Conservation (phyloP, 2,888 invertebrate species). For the Laspeyria flexula region DNA sequence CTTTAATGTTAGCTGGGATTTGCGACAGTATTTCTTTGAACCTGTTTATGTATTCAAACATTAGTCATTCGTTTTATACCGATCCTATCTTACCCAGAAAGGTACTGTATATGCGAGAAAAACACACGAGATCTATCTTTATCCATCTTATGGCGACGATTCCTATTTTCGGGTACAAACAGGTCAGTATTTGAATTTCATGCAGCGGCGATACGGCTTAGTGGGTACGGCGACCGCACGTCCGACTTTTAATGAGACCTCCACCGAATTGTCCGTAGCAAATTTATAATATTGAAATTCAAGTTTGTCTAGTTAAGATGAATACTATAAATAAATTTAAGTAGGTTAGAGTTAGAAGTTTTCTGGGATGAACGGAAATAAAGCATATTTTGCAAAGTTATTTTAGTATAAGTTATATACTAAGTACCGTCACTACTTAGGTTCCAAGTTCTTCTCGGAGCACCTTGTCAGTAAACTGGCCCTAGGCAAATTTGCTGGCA, state of each 20-base stretch:
- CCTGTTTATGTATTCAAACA: not conserved
- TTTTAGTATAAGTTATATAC: too few species aligned
- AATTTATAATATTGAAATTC: conserved; percentile 16
- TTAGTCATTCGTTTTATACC: not conserved
- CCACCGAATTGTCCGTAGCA: conserved; percentile 16
- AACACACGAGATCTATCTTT: conserved; percentile 13
- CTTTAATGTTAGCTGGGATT: too few species aligned
- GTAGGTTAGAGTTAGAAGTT: too few species aligned
- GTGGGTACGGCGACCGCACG: conserved; percentile 29
- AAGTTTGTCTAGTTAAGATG: not conserved
- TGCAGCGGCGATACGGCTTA: conserved; percentile 29
- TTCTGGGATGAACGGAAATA: too few species aligned
- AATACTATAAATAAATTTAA: too few species aligned
- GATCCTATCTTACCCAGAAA: conserved; percentile 3
- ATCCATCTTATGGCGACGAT: conserved; percentile 27
- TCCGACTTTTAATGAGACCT: conserved; percentile 37
- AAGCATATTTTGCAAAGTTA: too few species aligned
- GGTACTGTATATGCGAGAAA: not conserved
- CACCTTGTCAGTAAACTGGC: too few species aligned
- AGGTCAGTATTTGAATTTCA: conserved; percentile 50
- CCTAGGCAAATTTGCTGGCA: too few species aligned
- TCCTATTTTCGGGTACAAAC: conserved; percentile 28
- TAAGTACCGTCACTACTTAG: too few species aligned
- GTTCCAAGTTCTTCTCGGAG: too few species aligned
- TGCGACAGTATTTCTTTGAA: not conserved